Base-by-base conservation (phyloP, 2,113 vertebrate species). In the Buteo buteo region DNA sequence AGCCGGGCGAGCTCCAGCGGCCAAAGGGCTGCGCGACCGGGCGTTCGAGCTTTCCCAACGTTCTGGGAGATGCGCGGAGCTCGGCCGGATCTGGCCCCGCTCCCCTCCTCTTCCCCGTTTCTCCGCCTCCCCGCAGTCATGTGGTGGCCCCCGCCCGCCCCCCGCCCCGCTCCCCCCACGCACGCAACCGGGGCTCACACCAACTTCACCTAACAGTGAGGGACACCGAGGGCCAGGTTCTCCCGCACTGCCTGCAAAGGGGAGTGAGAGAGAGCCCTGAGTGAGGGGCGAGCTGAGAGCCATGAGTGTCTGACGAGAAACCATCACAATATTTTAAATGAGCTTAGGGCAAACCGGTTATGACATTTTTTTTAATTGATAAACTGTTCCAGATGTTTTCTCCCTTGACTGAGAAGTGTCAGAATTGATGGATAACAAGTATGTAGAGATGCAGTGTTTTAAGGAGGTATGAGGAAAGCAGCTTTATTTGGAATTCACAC, bases 381-480 rank as follows among this genome's bases (percentile, higher is more conserved):
- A 86, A 90, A 82, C 67, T 71, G 88, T 79, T 96, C 92, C 81
- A 96, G 91, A 96, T 94, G 50, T 88, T 73, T 72, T 55, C 90
- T 91, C 93, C 42, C 83, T 84, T 96, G 91, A 94, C 87, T 91
- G 77, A 91, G 86, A 71, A 94, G 84, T 96, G 93, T 95, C 94
- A 94, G 66, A 82, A 73, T 67, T 93, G 78, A 86, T 79, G 91
- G 72, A 94, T 93, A 93, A 86, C 77, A 95, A 95, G 72, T 79
- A 90, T 95, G 84, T 97, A 97, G 95, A 96, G 90, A 94, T 96
- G 95, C 44, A 70, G 17, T 94, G 67, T 93, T 97, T 84, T 95
- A 92, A 95, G 74, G 85, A 96, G 59, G 72, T 88, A 47, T 93
- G 74, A 94, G 72, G 81, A 92, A 90, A 97, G 92, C 57, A 97